A percentile compares a stretch with the other conserved stretches of the same genome.
phyloP scores from a whole-genome alignment of 1,140 invertebrate genomes.

The Pteromalus puparum region DNA sequence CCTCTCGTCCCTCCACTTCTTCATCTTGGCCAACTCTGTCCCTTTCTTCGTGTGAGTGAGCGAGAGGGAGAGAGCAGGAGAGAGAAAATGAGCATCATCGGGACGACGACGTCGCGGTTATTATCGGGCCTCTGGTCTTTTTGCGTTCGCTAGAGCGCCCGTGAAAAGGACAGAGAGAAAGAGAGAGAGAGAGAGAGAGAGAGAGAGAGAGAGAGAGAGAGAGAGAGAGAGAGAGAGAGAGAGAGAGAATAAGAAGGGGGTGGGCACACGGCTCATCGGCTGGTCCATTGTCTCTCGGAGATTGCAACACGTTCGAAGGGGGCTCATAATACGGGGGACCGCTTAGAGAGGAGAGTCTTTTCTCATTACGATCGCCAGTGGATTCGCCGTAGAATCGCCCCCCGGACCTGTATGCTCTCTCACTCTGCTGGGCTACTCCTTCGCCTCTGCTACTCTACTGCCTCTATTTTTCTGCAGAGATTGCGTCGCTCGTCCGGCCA shows the following conservation, averaged over 20 bases:
- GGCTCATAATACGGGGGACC: constrained; percentile 68
- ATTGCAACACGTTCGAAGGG: constrained; percentile 71
- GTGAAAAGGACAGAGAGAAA: constrained; percentile 39
- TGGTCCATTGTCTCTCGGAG: constrained; percentile 71
- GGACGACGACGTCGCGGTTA: constrained; percentile 66
- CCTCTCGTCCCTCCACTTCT: constrained; percentile 28
- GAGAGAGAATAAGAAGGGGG: constrained; percentile 25
- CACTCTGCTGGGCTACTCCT: background rate
- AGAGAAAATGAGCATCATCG: constrained; percentile 32
- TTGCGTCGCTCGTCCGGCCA: constrained; percentile 21
- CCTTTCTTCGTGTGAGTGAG: background rate
- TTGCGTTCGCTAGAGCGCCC: constrained; percentile 54
- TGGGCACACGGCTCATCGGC: constrained; percentile 59
- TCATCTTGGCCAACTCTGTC: constrained; percentile 18
- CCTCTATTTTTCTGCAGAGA: background rate
- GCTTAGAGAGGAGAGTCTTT: constrained; percentile 52
- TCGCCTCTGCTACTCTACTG: background rate
- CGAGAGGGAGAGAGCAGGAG: constrained; percentile 42
- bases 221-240: background rate
- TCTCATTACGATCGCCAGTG: constrained; percentile 49
- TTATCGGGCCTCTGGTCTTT: constrained; percentile 70
- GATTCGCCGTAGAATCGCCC: constrained; percentile 45
- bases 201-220: background rate
- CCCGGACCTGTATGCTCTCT: background rate
- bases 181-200: background rate